Evolutionary conservation across 2,113 vertebrate species (phyloP), one percentile per base, ranked within the genome.

Genomic region (Petaurus breviceps): DNA sequence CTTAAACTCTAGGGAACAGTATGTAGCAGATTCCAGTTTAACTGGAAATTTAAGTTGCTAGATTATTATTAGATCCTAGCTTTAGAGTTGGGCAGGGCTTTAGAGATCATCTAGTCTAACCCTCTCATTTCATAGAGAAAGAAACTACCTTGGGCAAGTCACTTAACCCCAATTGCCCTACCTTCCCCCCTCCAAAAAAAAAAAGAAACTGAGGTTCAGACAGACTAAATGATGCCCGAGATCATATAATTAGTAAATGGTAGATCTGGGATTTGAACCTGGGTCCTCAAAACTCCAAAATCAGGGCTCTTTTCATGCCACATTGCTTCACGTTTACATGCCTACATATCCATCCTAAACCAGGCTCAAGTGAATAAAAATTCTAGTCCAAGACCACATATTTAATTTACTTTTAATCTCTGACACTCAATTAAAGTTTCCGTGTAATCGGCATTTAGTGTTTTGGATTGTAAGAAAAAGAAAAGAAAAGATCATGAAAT

Each of bases 381-480:
- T 84, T 84, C 68, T 84, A n/a, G 19, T 43, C 68, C 37, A 84
- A 84, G 68, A 50, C 14, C 12, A 28, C 50, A 50, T 49, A 50
- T 90, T 90, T 90, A 89, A 93, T 92, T 55, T 0, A 28, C 95
- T 96, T 97, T 99, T 99, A 98, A 99, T 99, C 98, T 99, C 98
- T 93, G 97, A 97, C 98, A 97, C 95, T 98, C 99, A 11, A 98
- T 99, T 68, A 99, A 94, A 68, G 98, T 97, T 92, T 99, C 99
- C 99, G 99, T 99, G 54, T 99, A 98, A 94, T 98, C 99, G 98
- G 98, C 98, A 97, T 98, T 99, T 98, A 99, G 99, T 98, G 98
- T 99, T 99, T 99, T 99, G 95, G 99, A 98, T 99, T 99, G 90
- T 77, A 98, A 97, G 94, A 92, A 98, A 97, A 91, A 98, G 53